phyloP scores from a whole-genome alignment of 2,113 vertebrate genomes.

The Procavia capensis region DNA sequence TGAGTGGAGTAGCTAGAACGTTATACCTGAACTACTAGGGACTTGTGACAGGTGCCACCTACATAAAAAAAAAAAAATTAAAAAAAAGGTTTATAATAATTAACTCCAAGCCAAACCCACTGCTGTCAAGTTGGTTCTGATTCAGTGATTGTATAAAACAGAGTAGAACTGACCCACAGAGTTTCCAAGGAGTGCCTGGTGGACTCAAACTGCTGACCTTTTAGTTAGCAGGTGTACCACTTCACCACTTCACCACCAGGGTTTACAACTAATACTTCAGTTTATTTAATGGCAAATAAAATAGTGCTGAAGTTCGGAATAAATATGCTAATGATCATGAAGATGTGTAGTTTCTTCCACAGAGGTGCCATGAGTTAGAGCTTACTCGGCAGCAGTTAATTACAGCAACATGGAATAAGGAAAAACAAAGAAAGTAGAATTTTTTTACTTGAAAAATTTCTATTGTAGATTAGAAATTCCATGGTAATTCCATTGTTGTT shows the following conservation, averaged over 20 bases:
- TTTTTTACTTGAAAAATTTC: not conserved
- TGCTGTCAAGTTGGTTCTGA: too few relatives aligned
- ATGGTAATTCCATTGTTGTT: too few relatives aligned
- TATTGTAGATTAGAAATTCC: not conserved
- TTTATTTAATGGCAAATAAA: not conserved
- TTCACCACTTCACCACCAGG: too few relatives aligned
- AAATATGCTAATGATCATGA: not conserved
- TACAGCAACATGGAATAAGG: not conserved
- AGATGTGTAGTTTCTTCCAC: not conserved
- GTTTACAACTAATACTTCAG: not conserved
- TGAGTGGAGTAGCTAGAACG: not conserved
- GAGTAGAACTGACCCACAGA: too few relatives aligned
- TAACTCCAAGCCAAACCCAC: too few relatives aligned
- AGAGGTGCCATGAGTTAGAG: not conserved
- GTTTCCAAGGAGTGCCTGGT: too few relatives aligned
- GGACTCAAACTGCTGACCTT: too few relatives aligned
- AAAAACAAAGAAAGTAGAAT: not conserved
- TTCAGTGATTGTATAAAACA: too few relatives aligned
- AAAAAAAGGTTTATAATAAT: too few relatives aligned
- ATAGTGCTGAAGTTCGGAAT: not conserved
- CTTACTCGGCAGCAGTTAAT: not conserved
- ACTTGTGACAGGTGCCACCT: not conserved
- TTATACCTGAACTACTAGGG: not conserved
- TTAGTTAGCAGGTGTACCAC: too few relatives aligned
- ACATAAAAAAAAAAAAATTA: too few relatives aligned